Conservation (phyloP, 2,888 invertebrate genomes). For the Asteroscopus sphinx region DNA sequence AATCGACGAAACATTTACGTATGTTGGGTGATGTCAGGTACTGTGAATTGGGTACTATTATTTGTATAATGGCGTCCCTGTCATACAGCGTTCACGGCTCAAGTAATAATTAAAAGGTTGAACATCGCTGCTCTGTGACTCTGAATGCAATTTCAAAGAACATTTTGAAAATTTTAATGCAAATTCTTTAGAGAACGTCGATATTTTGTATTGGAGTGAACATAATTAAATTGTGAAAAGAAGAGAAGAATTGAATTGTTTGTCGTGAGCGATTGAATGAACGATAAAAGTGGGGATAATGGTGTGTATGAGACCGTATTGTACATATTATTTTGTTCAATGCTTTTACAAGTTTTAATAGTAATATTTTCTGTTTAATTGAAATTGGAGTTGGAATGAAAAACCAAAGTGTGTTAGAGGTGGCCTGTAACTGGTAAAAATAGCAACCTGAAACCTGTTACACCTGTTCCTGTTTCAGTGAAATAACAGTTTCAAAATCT, state of each 20-base stretch:
- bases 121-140: constrained; percentile 16
- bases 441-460: too few species aligned
- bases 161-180: constrained; percentile 45
- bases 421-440: too few species aligned
- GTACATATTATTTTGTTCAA: neutral
- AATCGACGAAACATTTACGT: too few species aligned
- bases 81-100: neutral
- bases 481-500: too few species aligned
- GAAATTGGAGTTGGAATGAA: too few species aligned
- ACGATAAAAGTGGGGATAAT: neutral
- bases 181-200: constrained; percentile 33
- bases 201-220: constrained; percentile 41
- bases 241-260: constrained; percentile 22
- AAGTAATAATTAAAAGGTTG: constrained; percentile 39
- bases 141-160: constrained; percentile 42
- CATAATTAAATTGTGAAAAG: constrained; percentile 15
- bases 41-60: too few species aligned
- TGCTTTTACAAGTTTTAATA: neutral
- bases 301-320: neutral
- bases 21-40: too few species aligned
- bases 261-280: constrained; percentile 4
- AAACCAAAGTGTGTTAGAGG: too few species aligned
- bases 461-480: too few species aligned
- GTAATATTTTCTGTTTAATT: too few species aligned
- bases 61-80: too few species aligned